These are phyloP conservation scores for Aspidiotus rigidus DNA, from an alignment of 2,888 invertebrate genomes.

Conservation along the genomic window DNA sequence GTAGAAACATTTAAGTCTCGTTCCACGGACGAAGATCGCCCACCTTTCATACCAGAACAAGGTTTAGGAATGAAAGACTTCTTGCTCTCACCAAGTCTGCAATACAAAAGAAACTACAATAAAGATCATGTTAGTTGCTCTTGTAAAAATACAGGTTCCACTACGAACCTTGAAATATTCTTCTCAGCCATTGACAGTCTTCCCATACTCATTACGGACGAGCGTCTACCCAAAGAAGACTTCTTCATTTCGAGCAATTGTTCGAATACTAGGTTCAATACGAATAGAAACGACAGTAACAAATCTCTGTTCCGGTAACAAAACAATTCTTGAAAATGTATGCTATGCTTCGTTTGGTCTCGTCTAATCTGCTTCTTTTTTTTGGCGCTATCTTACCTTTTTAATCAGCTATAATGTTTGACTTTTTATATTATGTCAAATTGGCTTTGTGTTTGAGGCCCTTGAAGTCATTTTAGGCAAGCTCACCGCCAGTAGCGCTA, in stretches of 20 bases:
- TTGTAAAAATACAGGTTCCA: not conserved
- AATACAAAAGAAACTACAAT: not conserved
- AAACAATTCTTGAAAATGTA: too few relatives aligned
- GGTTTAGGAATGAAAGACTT: slow-evolving; percentile 29
- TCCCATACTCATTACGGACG: slow-evolving; percentile 14
- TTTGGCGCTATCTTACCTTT: too few relatives aligned
- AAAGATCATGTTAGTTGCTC: not conserved
- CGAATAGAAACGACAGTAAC: not conserved
- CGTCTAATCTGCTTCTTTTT: too few relatives aligned
- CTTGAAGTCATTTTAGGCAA: too few relatives aligned
- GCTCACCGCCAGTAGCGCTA: too few relatives aligned
- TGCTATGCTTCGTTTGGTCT: too few relatives aligned
- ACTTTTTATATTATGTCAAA: too few relatives aligned
- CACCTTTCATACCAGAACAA: not conserved
- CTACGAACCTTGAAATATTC: slow-evolving; percentile 11
- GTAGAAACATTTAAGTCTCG: slow-evolving; percentile 11
- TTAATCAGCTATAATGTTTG: too few relatives aligned
- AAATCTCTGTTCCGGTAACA: too few relatives aligned
- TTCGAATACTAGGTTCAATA: too few relatives aligned
- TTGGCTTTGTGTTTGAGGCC: too few relatives aligned
- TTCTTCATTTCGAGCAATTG: slow-evolving; percentile 16
- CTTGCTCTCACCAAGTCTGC: slow-evolving; percentile 7
- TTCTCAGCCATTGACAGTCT: slow-evolving; percentile 18
- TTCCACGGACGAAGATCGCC: slow-evolving; percentile 22
- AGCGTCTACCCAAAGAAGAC: slow-evolving; percentile 24